Base-by-base conservation (phyloP, 2,888 invertebrate species). In the Eupithecia vulgata region DNA sequence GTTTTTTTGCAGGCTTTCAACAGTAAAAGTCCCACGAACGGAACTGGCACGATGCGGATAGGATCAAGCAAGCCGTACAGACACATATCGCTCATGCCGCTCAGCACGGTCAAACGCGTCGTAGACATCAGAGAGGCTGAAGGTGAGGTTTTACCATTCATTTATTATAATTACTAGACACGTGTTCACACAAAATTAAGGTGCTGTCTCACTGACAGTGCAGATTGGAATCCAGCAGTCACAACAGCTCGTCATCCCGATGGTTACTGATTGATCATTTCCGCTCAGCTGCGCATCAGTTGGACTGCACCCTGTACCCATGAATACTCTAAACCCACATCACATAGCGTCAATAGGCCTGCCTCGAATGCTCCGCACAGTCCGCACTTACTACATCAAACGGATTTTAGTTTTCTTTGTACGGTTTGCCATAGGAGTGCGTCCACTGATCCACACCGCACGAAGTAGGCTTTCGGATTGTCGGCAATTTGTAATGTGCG, bases 111-210 rank as follows among this genome's bases (percentile, higher is more conserved):
- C 82, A 98, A 98, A 88, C 96, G 97, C 84, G 98, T 99, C 78
- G 97, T 99, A 71, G 98, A 99, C 89, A 97, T 99, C 80, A 96
- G 96, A 78, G 98, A 98, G 92, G 96, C 97, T 73, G 97, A 97
- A 88, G 97, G 97, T 96, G 59, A n/a, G 37, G 1, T 21, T 57
- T 25, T 57, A 42, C 40, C 40, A 42, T 42, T 42, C 5, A 37
- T 37, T 13, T 8, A n/a, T n/a, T 17, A 45, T 45, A 45, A 17
- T 17, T 17, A 45, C 17, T 45, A 17, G 45, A 45, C 17, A 17
- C 17, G 0, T 48, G 15, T 48, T 48, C 48, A 48, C 6, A 48
- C n/a, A 48, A 48, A 48, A 48, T 48, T 48, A 48, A n/a, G 45
- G 17, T 45, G 4, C 45, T 2, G 13, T 40, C 40, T 12, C 17